Conservation (phyloP, 2,888 invertebrate species). For the Plagiodera versicolora region DNA sequence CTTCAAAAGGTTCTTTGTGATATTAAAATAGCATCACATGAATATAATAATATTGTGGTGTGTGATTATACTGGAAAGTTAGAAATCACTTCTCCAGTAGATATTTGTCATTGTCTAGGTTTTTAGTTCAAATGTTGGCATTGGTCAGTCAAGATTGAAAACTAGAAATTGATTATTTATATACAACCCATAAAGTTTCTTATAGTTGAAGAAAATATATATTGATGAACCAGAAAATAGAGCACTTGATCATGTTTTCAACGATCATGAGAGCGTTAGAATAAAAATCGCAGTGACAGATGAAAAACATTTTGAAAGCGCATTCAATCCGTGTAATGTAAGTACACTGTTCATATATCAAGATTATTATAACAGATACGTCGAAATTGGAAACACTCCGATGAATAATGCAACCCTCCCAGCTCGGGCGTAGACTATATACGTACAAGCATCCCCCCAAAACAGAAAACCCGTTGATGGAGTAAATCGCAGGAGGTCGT, state of each 20-base stretch:
- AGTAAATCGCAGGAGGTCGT: conserved; percentile 34
- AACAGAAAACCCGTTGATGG: conserved; percentile 16
- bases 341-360: conserved; percentile 24
- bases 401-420: conserved; percentile 25
- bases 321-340: conserved; percentile 17
- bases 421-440: conserved; percentile 12
- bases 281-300: neutral
- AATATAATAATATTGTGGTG: neutral
- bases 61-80: neutral
- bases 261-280: too few species aligned
- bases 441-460: conserved; percentile 18
- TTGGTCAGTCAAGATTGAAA: too few species aligned
- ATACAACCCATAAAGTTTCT: too few species aligned
- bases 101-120: too few species aligned
- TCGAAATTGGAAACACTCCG: conserved; percentile 23
- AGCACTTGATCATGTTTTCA: too few species aligned
- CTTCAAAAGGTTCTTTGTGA: neutral
- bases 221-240: too few species aligned
- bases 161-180: too few species aligned
- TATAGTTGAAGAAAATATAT: too few species aligned
- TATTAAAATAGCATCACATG: neutral
- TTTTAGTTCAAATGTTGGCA: too few species aligned
- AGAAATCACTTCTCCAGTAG: too few species aligned
- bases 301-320: conserved; percentile 4
- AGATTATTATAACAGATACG: conserved; percentile 28